A percentile compares a stretch with the other conserved stretches of the same genome.
These are phyloP conservation scores for Orgyia antiqua DNA, from an alignment of 2,888 invertebrate genomes.

Conservation along the genomic window DNA sequence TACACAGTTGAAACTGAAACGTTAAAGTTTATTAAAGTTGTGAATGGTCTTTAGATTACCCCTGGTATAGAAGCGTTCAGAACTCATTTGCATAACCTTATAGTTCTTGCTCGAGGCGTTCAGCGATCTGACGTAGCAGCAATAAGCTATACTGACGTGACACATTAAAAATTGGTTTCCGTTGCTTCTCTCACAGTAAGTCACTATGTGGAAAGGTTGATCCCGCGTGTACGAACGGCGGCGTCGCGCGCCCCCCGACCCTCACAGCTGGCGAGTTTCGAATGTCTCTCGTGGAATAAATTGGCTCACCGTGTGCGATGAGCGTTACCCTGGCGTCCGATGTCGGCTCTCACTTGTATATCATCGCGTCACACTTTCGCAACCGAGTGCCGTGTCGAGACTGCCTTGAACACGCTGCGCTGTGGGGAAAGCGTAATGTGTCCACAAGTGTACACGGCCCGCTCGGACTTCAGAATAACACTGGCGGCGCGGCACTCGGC, in stretches of 20 bases:
- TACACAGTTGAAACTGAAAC: slow-evolving; percentile 53
- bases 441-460: slow-evolving; percentile 20
- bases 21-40: slow-evolving; percentile 79
- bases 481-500: slow-evolving; percentile 24
- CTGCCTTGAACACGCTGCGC: slow-evolving; percentile 54
- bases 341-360: slow-evolving; percentile 75
- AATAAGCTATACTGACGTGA: slow-evolving; percentile 76
- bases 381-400: slow-evolving; percentile 72
- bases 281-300: slow-evolving; percentile 66
- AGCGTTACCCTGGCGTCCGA: slow-evolving; percentile 69
- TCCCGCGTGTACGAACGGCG: slow-evolving; percentile 70
- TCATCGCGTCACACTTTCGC: slow-evolving; percentile 76
- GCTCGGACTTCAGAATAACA: slow-evolving; percentile 29
- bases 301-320: slow-evolving; percentile 74
- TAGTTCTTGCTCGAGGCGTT: slow-evolving; percentile 75
- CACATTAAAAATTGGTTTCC: slow-evolving; percentile 77
- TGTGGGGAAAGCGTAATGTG: slow-evolving; percentile 41
- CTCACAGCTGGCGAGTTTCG: slow-evolving; percentile 63
- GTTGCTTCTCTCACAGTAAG: slow-evolving; percentile 57
- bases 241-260: slow-evolving; percentile 72
- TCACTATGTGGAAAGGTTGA: slow-evolving; percentile 57
- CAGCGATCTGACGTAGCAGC: slow-evolving; percentile 77
- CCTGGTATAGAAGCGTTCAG: slow-evolving; percentile 78
- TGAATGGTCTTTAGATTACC: slow-evolving; percentile 78
- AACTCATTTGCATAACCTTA: slow-evolving; percentile 79